Evolutionary conservation across 1,140 invertebrate genomes (phyloP).

Genomic region (Eubasilissa regina): DNA sequence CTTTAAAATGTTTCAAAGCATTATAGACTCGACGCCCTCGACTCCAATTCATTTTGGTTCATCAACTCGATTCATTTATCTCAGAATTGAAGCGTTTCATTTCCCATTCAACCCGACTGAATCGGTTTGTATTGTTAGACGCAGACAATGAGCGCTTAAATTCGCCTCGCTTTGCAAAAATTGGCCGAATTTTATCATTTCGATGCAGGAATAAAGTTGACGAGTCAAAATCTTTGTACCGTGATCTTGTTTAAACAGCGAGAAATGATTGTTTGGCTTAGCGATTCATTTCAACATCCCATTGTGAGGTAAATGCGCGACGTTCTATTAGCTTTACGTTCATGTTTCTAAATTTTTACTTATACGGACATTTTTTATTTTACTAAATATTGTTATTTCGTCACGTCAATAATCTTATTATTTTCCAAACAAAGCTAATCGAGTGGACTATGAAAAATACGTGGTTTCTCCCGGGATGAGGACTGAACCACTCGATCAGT

Average conservation of each 20-base stretch:
- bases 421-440: too few species aligned
- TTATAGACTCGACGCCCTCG: neutral
- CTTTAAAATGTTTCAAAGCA: too few species aligned
- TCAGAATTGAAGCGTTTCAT: constrained; percentile 19
- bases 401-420: too few species aligned
- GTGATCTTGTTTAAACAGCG: constrained; percentile 12
- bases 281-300: too few species aligned
- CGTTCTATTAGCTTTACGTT: too few species aligned
- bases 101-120: constrained; percentile 2
- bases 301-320: too few species aligned
- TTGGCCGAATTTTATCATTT: constrained; percentile 3
- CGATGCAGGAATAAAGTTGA: neutral
- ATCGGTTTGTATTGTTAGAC: constrained; percentile 22
- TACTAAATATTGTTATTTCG: too few species aligned
- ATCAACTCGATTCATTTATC: neutral
- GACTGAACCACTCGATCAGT: too few species aligned
- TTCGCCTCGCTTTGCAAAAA: neutral
- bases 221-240: neutral
- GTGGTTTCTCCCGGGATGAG: too few species aligned
- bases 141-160: constrained; percentile 9
- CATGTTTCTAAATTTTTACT: too few species aligned
- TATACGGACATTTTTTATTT: too few species aligned
- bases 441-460: too few species aligned
- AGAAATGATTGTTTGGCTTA: neutral
- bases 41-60: constrained; percentile 10